Base-by-base conservation (phyloP, 2,797 vertebrate species). In the Vireo griseus region DNA sequence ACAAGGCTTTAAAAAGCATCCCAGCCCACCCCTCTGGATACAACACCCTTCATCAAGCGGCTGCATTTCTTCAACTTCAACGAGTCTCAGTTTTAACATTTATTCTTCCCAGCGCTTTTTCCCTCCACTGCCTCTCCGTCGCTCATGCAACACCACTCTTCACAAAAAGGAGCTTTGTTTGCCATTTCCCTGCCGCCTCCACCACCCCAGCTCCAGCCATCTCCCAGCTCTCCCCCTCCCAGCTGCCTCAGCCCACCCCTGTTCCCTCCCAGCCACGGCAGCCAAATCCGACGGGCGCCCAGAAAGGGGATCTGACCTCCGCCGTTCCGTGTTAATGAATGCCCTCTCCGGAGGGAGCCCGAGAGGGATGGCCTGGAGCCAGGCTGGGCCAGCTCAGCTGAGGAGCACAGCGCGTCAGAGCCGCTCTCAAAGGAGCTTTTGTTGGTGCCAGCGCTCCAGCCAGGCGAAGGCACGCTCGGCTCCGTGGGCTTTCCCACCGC, bases 341-440 rank as follows among this genome's bases (percentile, higher is more conserved):
- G 45, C 33, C 78, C 92, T 61, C 92, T 42, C 85, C 3, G 44
- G 91, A 81, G 85, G 35, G 86, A 94, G 93, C 52, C 52, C 52
- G 25, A 95, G 76, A 63, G 90, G 94, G 45, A 16, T 96, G 98
- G 97, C 96, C 88, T 3, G 0, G 57, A 63, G 95, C 97, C 97
- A 98, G 84, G 65, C 72, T 82, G 84, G 12, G 20, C 25, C 0
- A 44, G 87, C 91, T 87, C 76, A 62, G 91, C 81, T 4, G 2
- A 0, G 86, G 48, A 95, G 83, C 77, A 7, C 39, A 73, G 63
- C 2, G 1, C 4, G 1, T 65, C 95, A 94, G 57, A 85, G 59
- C 17, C 10, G 42, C 79, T 71, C 90, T 94, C 91, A 92, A 86
- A 88, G 79, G 42, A 28, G 84, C 78, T 90, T 94, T 85, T 90